Conservation (phyloP, 2,113 vertebrate species). For the Hipposideros armiger region DNA sequence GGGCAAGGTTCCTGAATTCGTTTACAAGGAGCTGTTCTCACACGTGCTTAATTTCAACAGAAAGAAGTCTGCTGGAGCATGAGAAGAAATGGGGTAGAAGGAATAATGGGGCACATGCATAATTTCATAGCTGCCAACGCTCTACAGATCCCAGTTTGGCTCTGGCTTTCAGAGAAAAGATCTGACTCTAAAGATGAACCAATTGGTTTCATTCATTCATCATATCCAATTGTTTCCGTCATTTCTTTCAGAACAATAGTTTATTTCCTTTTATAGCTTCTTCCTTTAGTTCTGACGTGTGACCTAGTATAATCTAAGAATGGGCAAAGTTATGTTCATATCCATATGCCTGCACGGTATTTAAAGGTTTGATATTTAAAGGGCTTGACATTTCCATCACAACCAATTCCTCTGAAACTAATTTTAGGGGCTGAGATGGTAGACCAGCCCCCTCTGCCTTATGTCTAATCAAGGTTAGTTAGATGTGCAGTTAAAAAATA, state of each 20-base stretch:
- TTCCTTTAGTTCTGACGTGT: slow-evolving; percentile 57
- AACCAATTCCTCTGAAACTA: slow-evolving; percentile 83
- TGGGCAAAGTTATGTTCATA: slow-evolving; percentile 72
- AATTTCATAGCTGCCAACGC: not conserved
- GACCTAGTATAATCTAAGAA: slow-evolving; percentile 26
- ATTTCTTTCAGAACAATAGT: slow-evolving; percentile 52
- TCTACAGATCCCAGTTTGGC: not conserved
- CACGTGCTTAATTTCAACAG: slow-evolving; percentile 42
- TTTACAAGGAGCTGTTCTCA: slow-evolving; percentile 9
- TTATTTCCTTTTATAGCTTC: not conserved
- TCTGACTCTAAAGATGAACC: not conserved
- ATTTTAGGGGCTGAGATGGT: slow-evolving; percentile 80
- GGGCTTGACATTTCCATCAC: slow-evolving; percentile 86
- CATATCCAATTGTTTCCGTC: not conserved
- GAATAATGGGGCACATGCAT: not conserved
- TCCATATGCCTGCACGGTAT: slow-evolving; percentile 82
- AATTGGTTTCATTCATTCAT: not conserved
- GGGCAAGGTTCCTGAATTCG: slow-evolving; percentile 27
- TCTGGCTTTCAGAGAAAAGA: slow-evolving; percentile 31
- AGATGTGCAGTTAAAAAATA: slow-evolving; percentile 65
- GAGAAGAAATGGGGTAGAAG: slow-evolving; percentile 1
- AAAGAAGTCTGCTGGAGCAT: not conserved
- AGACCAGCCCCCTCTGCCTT: slow-evolving; percentile 68
- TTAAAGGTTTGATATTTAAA: slow-evolving; percentile 85
- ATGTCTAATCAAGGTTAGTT: slow-evolving; percentile 77